Conservation (phyloP, 2,888 invertebrate genomes). For the Chalcosyrphus nemorum region DNA sequence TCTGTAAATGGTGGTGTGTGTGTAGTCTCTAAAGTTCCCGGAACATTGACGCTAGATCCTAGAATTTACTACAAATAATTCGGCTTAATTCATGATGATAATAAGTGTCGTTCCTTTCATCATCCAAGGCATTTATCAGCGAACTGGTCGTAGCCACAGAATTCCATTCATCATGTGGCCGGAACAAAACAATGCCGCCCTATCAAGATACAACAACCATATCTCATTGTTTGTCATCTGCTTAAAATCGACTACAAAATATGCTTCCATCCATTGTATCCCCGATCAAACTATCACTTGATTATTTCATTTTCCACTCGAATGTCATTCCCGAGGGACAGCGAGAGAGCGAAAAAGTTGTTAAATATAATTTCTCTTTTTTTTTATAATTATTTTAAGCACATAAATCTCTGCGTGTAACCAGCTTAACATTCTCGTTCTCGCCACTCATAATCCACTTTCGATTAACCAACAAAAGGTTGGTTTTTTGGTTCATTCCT, state of each 20-base stretch:
- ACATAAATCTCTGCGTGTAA: conserved; percentile 41
- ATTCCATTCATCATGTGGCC: too few species aligned
- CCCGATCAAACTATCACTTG: conserved; percentile 6
- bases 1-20: too few species aligned
- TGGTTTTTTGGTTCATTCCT: too few species aligned
- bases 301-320: conserved; percentile 42
- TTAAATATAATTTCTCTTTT: conserved; percentile 24
- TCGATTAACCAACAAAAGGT: conserved; percentile 58
- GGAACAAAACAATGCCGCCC: too few species aligned
- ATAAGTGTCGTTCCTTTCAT: too few species aligned
- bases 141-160: too few species aligned
- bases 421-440: conserved; percentile 38
- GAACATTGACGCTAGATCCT: too few species aligned
- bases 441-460: conserved; percentile 58
- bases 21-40: too few species aligned
- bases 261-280: neutral
- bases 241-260: neutral
- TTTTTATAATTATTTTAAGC: conserved; percentile 43
- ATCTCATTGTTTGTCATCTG: neutral
- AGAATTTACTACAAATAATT: too few species aligned
- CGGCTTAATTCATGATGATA: too few species aligned
- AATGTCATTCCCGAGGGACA: neutral
- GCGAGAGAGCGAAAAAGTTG: too few species aligned
- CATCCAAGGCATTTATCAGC: too few species aligned
- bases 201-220: neutral